Conservation (phyloP, 2,797 vertebrate genomes). For the Varecia variegata region DNA sequence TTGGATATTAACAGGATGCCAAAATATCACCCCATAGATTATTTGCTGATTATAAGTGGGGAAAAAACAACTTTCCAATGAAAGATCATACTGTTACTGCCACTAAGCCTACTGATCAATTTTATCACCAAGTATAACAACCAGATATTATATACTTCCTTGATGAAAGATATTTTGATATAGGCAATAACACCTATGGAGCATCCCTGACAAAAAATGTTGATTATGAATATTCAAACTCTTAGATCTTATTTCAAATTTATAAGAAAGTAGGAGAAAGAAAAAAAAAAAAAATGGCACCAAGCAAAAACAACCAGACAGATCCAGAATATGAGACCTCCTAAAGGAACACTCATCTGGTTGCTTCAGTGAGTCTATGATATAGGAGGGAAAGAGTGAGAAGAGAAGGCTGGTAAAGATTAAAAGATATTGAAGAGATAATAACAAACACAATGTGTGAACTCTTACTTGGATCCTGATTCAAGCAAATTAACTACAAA, state of each 20-base stretch:
- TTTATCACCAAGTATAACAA: not conserved
- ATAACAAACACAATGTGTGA: not conserved
- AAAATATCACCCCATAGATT: not conserved
- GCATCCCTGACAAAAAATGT: not conserved
- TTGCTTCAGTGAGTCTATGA: not conserved
- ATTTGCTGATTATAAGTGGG: not conserved
- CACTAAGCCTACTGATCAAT: not conserved
- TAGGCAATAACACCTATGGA: not conserved
- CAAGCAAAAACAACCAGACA: not conserved
- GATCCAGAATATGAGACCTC: not conserved
- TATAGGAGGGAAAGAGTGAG: too few relatives aligned
- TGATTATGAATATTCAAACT: not conserved
- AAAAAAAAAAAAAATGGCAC: not conserved
- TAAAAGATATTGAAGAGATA: not conserved
- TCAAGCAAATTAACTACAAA: not conserved
- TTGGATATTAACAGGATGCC: not conserved
- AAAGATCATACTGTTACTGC: not conserved
- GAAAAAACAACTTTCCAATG: not conserved
- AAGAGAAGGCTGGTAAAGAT: not conserved
- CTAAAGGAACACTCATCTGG: not conserved
- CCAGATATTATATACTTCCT: not conserved
- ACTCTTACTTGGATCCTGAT: not conserved
- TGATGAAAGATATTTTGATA: not conserved
- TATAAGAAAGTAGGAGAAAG: not conserved
- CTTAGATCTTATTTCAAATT: not conserved